These are phyloP conservation scores for Alligator mississippiensis DNA, from an alignment of 2,113 vertebrate species.

Conservation along the genomic window DNA sequence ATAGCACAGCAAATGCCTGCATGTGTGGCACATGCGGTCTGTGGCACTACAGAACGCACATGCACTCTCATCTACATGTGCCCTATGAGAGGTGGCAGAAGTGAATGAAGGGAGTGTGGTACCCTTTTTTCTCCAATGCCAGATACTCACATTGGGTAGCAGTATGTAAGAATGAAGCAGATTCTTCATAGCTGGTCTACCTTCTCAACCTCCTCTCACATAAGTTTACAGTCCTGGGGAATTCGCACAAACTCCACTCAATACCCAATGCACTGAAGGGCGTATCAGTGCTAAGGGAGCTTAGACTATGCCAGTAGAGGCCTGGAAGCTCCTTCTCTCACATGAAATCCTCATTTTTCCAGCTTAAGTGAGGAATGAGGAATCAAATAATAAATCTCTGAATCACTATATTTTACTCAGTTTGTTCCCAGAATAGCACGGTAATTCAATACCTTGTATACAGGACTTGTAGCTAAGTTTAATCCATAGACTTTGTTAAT, in stretches of 20 bases:
- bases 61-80: too few species aligned
- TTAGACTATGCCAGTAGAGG: background rate
- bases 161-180: background rate
- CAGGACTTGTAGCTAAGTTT: background rate
- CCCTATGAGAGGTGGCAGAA: background rate
- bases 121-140: background rate
- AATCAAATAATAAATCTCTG: background rate
- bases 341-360: background rate
- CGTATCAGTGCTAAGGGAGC: background rate
- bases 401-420: background rate
- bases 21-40: too few species aligned
- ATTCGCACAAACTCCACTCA: background rate
- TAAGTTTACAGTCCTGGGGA: background rate
- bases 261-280: background rate
- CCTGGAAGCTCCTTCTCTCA: background rate
- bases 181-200: background rate
- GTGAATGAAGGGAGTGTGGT: background rate
- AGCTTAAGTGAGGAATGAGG: background rate
- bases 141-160: background rate
- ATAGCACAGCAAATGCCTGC: too few species aligned
- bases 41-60: too few species aligned
- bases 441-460: background rate
- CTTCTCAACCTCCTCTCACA: background rate
- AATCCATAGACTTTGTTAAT: background rate
- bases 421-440: background rate